Conservation (phyloP, 2,888 invertebrate species). For the Stenurella melanura region DNA sequence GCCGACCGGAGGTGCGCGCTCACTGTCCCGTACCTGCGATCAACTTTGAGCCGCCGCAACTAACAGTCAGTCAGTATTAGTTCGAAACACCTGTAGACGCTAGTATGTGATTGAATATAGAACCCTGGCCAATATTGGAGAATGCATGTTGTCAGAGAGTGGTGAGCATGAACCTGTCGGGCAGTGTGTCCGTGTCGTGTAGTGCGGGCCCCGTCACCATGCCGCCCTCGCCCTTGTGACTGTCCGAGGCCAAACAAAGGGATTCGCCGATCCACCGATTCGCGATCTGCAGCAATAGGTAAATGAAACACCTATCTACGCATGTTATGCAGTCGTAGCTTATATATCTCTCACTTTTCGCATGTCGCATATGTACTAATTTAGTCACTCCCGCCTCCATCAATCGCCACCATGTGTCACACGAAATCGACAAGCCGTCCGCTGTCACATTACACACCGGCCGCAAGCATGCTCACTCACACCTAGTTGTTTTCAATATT, state of each 20-base stretch:
- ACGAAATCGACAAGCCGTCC: slow-evolving; percentile 45
- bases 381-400: slow-evolving; percentile 27
- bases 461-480: slow-evolving; percentile 61
- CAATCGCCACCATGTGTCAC: slow-evolving; percentile 32
- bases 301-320: slow-evolving; percentile 55
- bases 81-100: slow-evolving; percentile 74
- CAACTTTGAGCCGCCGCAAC: slow-evolving; percentile 70
- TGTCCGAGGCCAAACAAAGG: slow-evolving; percentile 63
- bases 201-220: slow-evolving; percentile 64
- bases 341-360: slow-evolving; percentile 8
- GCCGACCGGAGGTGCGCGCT: slow-evolving; percentile 57
- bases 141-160: slow-evolving; percentile 68
- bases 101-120: slow-evolving; percentile 72
- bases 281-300: slow-evolving; percentile 62
- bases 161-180: slow-evolving; percentile 67
- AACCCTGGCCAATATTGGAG: slow-evolving; percentile 63
- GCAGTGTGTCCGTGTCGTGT: slow-evolving; percentile 69
- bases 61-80: slow-evolving; percentile 74
- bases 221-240: slow-evolving; percentile 61
- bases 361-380: slow-evolving; percentile 29
- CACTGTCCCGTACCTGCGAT: slow-evolving; percentile 64
- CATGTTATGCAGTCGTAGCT: slow-evolving; percentile 45
- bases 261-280: slow-evolving; percentile 52
- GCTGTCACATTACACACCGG: slow-evolving; percentile 50
- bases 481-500: slow-evolving; percentile 70